Percentiles rank a stretch among this genome's conserved stretches.
phyloP scores from a whole-genome alignment of 2,797 vertebrate species.

The Monodelphis domestica region DNA sequence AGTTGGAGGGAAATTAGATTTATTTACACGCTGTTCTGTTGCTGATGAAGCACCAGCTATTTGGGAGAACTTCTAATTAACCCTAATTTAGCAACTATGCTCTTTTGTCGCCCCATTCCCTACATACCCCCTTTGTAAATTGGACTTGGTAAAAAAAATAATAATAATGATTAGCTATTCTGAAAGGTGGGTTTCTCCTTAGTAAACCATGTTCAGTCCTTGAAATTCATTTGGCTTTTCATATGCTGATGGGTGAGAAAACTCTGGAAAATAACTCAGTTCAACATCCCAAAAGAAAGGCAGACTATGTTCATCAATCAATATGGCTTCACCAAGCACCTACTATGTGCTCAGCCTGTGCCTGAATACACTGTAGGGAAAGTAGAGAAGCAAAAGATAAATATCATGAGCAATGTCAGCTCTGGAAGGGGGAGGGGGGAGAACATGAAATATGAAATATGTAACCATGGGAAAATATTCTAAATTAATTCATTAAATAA shows the following conservation, averaged over 20 bases:
- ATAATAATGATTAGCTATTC: conserved; percentile 72
- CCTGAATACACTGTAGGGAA: background rate
- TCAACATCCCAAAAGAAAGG: background rate
- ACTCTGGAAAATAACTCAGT: conserved; percentile 18
- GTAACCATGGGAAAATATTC: too few species aligned
- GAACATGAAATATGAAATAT: too few species aligned
- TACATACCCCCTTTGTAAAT: conserved; percentile 70
- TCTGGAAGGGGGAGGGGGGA: too few species aligned
- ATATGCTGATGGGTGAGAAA: conserved; percentile 61
- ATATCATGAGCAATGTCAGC: too few species aligned
- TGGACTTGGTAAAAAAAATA: conserved; percentile 78
- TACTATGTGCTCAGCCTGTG: background rate
- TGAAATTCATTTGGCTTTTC: conserved; percentile 39
- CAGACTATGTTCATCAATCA: fast-evolving
- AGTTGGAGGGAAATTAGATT: conserved; percentile 93
- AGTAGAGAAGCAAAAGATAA: background rate
- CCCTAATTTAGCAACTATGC: conserved; percentile 89
- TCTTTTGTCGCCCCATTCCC: conserved; percentile 79
- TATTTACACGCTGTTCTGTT: conserved; percentile 92
- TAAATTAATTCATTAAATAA: too few species aligned
- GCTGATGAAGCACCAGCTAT: conserved; percentile 87
- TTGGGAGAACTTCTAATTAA: conserved; percentile 93
- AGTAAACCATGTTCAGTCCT: conserved; percentile 30
- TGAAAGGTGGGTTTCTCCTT: conserved; percentile 48
- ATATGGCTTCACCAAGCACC: fast-evolving